phyloP scores from a whole-genome alignment of 2,888 invertebrate species.

The Nyleta sp. region DNA sequence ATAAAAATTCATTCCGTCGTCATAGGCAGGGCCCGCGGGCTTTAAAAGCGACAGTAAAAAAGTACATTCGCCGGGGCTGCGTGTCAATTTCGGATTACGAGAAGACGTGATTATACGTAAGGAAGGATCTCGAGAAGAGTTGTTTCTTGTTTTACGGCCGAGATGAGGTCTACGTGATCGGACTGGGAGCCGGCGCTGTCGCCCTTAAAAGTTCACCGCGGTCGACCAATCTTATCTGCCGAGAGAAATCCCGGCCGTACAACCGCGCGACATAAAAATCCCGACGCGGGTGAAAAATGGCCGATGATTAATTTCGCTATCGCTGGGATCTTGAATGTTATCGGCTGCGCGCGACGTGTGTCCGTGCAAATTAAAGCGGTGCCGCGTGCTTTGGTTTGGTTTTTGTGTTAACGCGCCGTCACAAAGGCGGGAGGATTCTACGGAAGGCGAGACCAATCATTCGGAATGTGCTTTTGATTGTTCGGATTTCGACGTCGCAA shows the following conservation, averaged over 20 bases:
- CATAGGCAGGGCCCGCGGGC: constrained; percentile 48
- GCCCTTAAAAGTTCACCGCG: constrained; percentile 72
- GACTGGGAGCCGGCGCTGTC: constrained; percentile 68
- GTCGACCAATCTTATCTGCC: constrained; percentile 62
- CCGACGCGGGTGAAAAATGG: constrained; percentile 18
- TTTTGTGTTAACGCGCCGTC: too few relatives aligned
- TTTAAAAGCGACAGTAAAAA: constrained; percentile 61
- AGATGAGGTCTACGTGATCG: constrained; percentile 81
- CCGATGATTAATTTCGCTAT: constrained; percentile 37
- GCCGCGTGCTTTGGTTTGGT: too few relatives aligned
- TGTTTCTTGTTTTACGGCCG: constrained; percentile 71
- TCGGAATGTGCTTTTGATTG: background rate
- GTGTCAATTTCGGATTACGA: constrained; percentile 61
- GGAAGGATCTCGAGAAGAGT: constrained; percentile 65
- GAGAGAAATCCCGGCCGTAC: constrained; percentile 31
- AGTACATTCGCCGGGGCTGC: constrained; percentile 59
- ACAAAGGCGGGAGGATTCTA: too few relatives aligned
- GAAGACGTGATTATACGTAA: constrained; percentile 64
- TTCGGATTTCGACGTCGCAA: too few relatives aligned
- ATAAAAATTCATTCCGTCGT: constrained; percentile 61
- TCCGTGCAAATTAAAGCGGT: too few relatives aligned
- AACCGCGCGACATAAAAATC: constrained; percentile 23
- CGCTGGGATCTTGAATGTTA: constrained; percentile 2
- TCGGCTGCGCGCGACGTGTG: too few relatives aligned
- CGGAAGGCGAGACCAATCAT: background rate